Evolutionary conservation across 2,888 invertebrate genomes (phyloP), one percentile per base, ranked within the genome.

Genomic region (Griposia aprilina): DNA sequence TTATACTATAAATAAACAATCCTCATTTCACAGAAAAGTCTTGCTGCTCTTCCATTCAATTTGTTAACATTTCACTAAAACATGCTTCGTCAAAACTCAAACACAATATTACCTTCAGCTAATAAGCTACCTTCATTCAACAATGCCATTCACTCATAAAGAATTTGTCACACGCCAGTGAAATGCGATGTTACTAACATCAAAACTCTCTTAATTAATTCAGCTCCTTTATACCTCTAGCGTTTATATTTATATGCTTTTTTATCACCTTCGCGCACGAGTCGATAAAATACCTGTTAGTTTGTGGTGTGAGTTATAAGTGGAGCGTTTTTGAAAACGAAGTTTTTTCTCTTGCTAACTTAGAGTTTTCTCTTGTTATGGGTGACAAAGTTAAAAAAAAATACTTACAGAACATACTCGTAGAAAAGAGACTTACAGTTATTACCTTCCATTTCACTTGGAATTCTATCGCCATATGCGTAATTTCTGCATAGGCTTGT

Each of bases 141-240:
- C 87, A 88, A 78, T 90, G 89, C 91, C 87, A 85, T 90, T 87
- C 76, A 90, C 88, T 67, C 60, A 52, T 90, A 87, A 94, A 94
- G 93, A 95, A 95, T 95, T 94, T 95, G 95, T 95, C 94, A 93
- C 92, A 88, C 90, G 92, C 90, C 92, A 93, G 93, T 93, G 93
- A 93, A 94, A 93, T 91, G 92, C 88, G 88, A 93, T 91, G 91
- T 91, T 87, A 91, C 86, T 87, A 86, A 93, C 94, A 92, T 95
- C 94, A 94, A 93, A 94, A 91, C 92, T 94, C 93, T 94, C 93
- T 95, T 96, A 96, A 96, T 96, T 96, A 96, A 95, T 96, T 95
- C 95, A 93, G 93, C 94, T 94, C 92, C 94, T 95, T 94, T 94
- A 93, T 94, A 93, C 93, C 91, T 91, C 92, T 93, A 91, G 93